phyloP scores from a whole-genome alignment of 2,888 invertebrate genomes.

The Geotrupes spiniger region DNA sequence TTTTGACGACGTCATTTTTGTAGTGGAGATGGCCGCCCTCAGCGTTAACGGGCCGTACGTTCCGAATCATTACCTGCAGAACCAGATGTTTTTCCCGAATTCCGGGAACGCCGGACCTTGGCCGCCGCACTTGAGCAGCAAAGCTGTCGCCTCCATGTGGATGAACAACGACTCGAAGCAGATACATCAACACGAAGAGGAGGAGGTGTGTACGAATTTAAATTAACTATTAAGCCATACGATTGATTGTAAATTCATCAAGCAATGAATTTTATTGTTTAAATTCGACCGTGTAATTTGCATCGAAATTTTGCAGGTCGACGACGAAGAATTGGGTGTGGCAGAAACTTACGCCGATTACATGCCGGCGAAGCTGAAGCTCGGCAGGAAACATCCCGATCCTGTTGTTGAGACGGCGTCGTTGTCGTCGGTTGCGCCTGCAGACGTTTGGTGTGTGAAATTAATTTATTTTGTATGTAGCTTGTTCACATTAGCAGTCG shows the following conservation, averaged over 20 bases:
- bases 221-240: no score
- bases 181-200: slow-evolving; percentile 42
- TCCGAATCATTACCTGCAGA: slow-evolving; percentile 46
- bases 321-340: slow-evolving; percentile 95
- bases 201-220: no score
- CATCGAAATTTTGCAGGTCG: no score
- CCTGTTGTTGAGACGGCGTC: slow-evolving; percentile 99
- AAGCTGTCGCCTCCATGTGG: slow-evolving; percentile 61
- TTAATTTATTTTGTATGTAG: neutral
- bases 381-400: slow-evolving; percentile 96
- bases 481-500: neutral
- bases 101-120: slow-evolving; percentile 34
- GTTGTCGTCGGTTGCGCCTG: slow-evolving; percentile 91
- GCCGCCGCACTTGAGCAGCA: slow-evolving; percentile 49
- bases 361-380: slow-evolving; percentile 92
- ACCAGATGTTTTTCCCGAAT: slow-evolving; percentile 43
- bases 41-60: slow-evolving; percentile 49
- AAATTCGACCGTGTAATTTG: no score
- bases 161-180: slow-evolving; percentile 51
- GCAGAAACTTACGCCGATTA: slow-evolving; percentile 99
- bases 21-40: slow-evolving; percentile 67
- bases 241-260: no score
- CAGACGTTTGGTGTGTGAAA: slow-evolving; percentile 71
- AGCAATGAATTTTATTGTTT: no score
- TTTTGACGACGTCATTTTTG: slow-evolving; percentile 21